Conservation (phyloP, 2,888 invertebrate genomes). For the Dolomedes plantarius region DNA sequence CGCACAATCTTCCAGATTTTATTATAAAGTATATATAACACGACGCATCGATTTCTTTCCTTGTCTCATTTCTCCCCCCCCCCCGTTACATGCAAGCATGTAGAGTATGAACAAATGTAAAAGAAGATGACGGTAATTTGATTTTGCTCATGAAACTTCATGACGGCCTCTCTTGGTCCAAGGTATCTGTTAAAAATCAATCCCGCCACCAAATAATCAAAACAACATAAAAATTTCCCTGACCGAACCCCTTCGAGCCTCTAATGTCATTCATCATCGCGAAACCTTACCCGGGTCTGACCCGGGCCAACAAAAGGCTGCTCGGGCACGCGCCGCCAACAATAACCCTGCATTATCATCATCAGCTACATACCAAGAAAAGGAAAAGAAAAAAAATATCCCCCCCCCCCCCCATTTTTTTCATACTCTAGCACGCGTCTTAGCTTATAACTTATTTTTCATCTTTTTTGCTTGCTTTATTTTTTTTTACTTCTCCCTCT, state of each 20-base stretch:
- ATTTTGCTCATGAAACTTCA: constrained; percentile 6
- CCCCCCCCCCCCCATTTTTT: not conserved
- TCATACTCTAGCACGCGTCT: constrained; percentile 2
- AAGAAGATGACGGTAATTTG: constrained; percentile 4
- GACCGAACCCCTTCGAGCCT: constrained; percentile 21
- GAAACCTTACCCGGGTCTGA: constrained; percentile 46
- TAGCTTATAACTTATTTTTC: constrained; percentile 16
- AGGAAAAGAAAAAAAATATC: constrained; percentile 3
- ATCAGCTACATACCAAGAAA: constrained; percentile 24
- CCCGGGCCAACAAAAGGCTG: constrained; percentile 42
- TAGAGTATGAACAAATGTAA: not conserved
- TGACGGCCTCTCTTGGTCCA: not conserved
- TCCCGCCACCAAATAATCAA: constrained; percentile 1
- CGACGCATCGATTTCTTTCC: no score
- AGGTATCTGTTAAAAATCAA: constrained; percentile 18
- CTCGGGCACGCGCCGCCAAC: constrained; percentile 59
- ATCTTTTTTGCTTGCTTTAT: not conserved
- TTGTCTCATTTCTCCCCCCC: no score
- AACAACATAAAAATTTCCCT: constrained; percentile 12
- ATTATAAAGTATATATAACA: no score
- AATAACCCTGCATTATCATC: constrained; percentile 65
- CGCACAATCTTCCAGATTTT: no score
- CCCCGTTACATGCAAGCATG: no score
- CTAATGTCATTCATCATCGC: constrained; percentile 47
- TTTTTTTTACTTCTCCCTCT: not conserved